A percentile compares a stretch with the other conserved stretches of the same genome.
Evolutionary conservation across 2,113 vertebrate species (phyloP).

Genomic region (Saguinus midas): DNA sequence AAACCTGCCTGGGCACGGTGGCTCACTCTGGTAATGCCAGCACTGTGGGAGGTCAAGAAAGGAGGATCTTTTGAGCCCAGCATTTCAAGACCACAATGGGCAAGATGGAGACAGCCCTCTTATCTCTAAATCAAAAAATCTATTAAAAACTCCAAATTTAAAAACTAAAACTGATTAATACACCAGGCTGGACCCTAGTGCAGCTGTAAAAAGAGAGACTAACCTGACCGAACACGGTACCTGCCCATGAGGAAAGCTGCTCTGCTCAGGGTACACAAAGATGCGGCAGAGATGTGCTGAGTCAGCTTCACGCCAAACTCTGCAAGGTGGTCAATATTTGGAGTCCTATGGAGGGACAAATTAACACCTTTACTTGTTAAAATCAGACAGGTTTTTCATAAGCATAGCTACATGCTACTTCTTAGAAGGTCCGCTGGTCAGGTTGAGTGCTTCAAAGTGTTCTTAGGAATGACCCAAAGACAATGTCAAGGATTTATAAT

Average conservation of each 20-base stretch:
- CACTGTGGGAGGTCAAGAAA: too few relatives aligned
- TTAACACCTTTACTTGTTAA: accelerated
- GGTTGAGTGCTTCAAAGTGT: accelerated
- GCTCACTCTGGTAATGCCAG: too few relatives aligned
- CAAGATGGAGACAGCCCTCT: too few relatives aligned
- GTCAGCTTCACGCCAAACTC: slow-evolving; percentile 89
- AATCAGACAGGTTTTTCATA: accelerated
- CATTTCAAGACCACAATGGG: too few relatives aligned
- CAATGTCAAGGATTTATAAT: not conserved
- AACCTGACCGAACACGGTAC: slow-evolving; percentile 92
- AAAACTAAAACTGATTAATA: not conserved
- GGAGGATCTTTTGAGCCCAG: too few relatives aligned
- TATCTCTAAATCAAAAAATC: too few relatives aligned
- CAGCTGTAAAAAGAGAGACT: not conserved
- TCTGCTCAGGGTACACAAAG: slow-evolving; percentile 91
- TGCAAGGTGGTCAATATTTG: slow-evolving; percentile 90
- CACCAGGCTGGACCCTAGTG: not conserved
- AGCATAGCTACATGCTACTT: not conserved
- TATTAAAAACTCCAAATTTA: not conserved
- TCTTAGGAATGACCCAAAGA: not conserved
- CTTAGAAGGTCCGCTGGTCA: accelerated
- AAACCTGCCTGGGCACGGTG: too few relatives aligned
- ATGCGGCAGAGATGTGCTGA: slow-evolving; percentile 90
- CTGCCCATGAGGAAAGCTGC: slow-evolving; percentile 93
- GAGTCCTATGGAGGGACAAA: slow-evolving; percentile 84